Evolutionary conservation across 2,113 vertebrate genomes (phyloP).

Genomic region (Echinops telfairi): DNA sequence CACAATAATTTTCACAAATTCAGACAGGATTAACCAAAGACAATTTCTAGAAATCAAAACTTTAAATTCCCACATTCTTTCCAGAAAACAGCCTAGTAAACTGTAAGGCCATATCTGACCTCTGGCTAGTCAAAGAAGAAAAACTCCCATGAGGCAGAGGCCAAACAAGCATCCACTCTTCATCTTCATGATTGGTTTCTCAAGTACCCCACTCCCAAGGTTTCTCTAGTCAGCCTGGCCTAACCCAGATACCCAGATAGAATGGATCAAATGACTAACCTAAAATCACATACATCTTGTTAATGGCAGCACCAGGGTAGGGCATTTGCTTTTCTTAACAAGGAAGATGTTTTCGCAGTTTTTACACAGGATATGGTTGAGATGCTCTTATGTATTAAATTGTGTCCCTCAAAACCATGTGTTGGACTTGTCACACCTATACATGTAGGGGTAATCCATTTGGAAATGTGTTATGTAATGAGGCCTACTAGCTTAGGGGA

Average conservation of each 20-base stretch:
- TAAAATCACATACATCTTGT: not conserved
- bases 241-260: not conserved
- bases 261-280: slow-evolving; percentile 19
- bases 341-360: not conserved
- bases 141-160: no score
- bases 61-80: no score
- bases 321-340: not conserved
- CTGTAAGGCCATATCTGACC: no score
- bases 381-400: not conserved
- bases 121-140: no score
- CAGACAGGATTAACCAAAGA: no score
- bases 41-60: no score
- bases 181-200: no score
- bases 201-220: no score
- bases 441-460: not conserved
- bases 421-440: not conserved
- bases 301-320: not conserved
- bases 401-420: not conserved
- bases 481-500: not conserved
- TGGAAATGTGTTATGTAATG: not conserved
- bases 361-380: not conserved
- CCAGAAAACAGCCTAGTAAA: no score
- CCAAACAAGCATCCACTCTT: no score
- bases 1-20: no score
- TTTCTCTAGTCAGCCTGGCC: no score